Evolutionary conservation across 2,113 vertebrate genomes (phyloP).

Genomic region (Trichechus manatus): DNA sequence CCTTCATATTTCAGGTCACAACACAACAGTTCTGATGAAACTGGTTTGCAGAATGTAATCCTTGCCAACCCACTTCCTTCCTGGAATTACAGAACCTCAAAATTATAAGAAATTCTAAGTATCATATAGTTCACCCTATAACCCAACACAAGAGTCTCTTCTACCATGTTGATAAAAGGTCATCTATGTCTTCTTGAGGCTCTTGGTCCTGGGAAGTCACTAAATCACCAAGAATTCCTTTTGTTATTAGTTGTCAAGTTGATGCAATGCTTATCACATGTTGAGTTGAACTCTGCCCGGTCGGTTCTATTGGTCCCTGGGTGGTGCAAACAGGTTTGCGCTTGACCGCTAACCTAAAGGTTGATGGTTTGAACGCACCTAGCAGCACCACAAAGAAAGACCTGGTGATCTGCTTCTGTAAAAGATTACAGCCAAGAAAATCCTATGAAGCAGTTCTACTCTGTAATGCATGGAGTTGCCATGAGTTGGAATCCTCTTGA

Average conservation of each 20-base stretch:
- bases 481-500: background rate
- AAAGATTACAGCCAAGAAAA: background rate
- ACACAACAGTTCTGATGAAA: slow-evolving; percentile 81
- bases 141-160: background rate
- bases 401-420: background rate
- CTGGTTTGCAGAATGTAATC: slow-evolving; percentile 76
- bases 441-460: background rate
- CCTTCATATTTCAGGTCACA: slow-evolving; percentile 76
- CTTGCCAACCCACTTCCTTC: slow-evolving; percentile 79
- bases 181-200: background rate
- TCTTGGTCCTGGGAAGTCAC: background rate
- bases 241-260: accelerated
- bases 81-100: slow-evolving; percentile 56
- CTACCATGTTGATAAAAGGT: background rate
- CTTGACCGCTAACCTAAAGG: background rate
- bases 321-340: background rate
- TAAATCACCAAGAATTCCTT: background rate
- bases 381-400: background rate
- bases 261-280: accelerated
- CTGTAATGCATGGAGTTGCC: background rate
- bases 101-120: slow-evolving; percentile 54
- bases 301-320: background rate
- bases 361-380: background rate
- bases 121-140: background rate
- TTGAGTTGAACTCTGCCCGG: background rate